A percentile compares a stretch with the other conserved stretches of the same genome.
These are phyloP conservation scores for Caenorhabditis briggsae DNA, from an alignment of 1,140 invertebrate species.

Conservation along the genomic window DNA sequence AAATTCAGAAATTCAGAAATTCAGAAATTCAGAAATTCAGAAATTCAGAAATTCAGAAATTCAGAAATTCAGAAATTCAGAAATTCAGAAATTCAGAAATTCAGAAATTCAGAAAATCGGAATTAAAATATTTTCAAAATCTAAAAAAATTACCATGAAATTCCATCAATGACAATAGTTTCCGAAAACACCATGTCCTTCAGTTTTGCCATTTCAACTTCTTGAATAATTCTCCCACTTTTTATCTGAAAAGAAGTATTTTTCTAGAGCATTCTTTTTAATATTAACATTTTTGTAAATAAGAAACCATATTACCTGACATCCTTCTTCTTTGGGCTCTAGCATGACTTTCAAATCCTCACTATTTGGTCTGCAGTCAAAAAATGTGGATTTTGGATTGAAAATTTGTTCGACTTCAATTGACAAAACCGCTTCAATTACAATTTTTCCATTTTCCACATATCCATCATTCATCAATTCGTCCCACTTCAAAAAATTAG, in stretches of 20 bases:
- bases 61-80: background rate
- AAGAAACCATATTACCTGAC: no score
- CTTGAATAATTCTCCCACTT: background rate
- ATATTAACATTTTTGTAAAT: no score
- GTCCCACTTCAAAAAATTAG: no score
- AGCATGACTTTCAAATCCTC: no score
- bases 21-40: background rate
- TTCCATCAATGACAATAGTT: background rate
- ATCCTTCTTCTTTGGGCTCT: no score
- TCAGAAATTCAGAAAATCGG: background rate
- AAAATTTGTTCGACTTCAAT: background rate
- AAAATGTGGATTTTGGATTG: background rate
- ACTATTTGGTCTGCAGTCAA: background rate
- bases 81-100: background rate
- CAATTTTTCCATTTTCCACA: conserved; percentile 5
- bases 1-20: no score
- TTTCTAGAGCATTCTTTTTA: no score
- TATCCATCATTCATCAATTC: background rate
- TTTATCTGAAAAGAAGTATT: background rate
- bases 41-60: background rate
- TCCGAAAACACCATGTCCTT: background rate
- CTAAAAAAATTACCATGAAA: background rate
- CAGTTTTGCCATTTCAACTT: background rate
- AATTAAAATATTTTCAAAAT: background rate
- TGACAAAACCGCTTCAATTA: background rate